Conservation (phyloP, 2,113 vertebrate genomes). For the Rhinoderma darwinii region DNA sequence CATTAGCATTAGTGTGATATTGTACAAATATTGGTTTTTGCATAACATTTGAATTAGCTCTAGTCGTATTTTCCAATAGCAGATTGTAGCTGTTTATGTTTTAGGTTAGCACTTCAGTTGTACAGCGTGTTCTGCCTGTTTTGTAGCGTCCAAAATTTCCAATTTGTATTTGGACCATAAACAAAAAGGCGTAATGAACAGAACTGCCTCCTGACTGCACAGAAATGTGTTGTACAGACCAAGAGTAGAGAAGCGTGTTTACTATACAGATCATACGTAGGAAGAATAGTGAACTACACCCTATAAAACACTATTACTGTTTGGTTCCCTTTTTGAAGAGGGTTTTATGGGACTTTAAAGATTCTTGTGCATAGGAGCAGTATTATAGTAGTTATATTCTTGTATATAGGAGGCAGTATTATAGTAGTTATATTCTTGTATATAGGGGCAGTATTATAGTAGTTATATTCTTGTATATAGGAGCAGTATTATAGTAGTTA, state of each 20-base stretch:
- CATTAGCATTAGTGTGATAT: slow-evolving; percentile 69
- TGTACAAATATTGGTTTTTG: slow-evolving; percentile 72
- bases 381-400: background rate
- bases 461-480: background rate
- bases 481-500: background rate
- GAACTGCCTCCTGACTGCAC: slow-evolving; percentile 54
- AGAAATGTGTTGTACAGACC: slow-evolving; percentile 19
- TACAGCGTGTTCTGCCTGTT: slow-evolving; percentile 66
- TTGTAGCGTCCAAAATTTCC: slow-evolving; percentile 63
- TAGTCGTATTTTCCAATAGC: slow-evolving; percentile 66
- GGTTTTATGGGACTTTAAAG: too few relatives aligned
- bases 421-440: too few relatives aligned
- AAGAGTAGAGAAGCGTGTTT: slow-evolving; percentile 58
- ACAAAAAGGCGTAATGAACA: slow-evolving; percentile 61
- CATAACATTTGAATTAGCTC: slow-evolving; percentile 73
- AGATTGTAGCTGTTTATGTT: slow-evolving; percentile 65
- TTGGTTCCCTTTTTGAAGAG: background rate
- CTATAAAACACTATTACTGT: background rate
- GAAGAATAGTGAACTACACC: slow-evolving; percentile 13
- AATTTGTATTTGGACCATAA: slow-evolving; percentile 63
- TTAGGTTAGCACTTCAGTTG: slow-evolving; percentile 61
- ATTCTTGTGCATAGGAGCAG: too few relatives aligned
- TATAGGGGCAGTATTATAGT: background rate
- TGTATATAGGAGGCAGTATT: background rate
- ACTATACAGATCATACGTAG: slow-evolving; percentile 46